These are phyloP conservation scores for Mellivora capensis DNA, from an alignment of 2,113 vertebrate genomes.

Conservation along the genomic window DNA sequence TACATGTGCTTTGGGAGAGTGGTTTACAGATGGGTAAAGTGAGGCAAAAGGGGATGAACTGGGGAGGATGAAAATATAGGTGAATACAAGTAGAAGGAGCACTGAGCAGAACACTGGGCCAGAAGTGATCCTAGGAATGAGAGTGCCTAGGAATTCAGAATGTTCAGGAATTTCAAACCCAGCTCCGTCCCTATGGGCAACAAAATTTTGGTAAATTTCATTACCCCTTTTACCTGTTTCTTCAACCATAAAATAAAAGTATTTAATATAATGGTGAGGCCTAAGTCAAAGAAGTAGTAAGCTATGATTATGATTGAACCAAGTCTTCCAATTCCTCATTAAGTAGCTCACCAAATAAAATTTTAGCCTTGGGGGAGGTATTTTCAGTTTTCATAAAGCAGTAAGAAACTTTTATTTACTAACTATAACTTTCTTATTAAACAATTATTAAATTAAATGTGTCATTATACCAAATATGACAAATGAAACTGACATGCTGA, in stretches of 20 bases:
- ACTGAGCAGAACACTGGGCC: not conserved
- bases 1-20: not conserved
- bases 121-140: not conserved
- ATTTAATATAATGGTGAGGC: not conserved
- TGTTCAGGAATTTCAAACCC: not conserved
- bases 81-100: not conserved
- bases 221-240: not conserved
- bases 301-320: not conserved
- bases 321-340: not conserved
- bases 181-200: not conserved
- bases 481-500: not conserved
- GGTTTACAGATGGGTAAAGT: not conserved
- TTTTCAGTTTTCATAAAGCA: conserved; percentile 17
- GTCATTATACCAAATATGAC: not conserved
- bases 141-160: not conserved
- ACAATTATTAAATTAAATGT: not conserved
- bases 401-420: not conserved
- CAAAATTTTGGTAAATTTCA: not conserved
- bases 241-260: not conserved
- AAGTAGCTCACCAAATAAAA: not conserved
- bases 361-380: not conserved
- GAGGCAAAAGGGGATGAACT: rapidly evolving
- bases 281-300: not conserved
- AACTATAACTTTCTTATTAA: not conserved
- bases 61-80: not conserved